Evolutionary conservation across 1,140 invertebrate genomes (phyloP).

Genomic region (Drosophila kohkoa): DNA sequence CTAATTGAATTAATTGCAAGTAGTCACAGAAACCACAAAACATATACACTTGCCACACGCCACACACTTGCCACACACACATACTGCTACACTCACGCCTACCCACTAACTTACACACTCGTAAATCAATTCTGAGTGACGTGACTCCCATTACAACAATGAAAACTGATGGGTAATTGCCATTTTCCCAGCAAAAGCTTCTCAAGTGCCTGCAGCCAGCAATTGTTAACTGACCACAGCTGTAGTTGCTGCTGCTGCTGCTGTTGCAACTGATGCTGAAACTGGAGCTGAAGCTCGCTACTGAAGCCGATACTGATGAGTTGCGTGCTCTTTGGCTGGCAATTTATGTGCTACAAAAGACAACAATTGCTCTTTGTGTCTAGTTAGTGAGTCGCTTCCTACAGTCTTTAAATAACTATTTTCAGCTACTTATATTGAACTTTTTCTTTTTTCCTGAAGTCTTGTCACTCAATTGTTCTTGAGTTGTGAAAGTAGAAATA

Average conservation of each 20-base stretch:
- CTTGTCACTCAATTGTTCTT: background rate
- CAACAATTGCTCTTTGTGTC: conserved; percentile 15
- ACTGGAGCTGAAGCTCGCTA: background rate
- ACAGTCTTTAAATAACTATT: conserved; percentile 55
- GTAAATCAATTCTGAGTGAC: conserved; percentile 78
- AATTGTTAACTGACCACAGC: conserved; percentile 31
- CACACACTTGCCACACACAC: conserved; percentile 19
- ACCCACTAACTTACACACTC: conserved; percentile 54
- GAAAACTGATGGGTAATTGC: conserved; percentile 77
- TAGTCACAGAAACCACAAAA: conserved; percentile 53
- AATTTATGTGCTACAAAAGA: conserved; percentile 68
- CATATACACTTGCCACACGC: conserved; percentile 11
- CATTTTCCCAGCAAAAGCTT: conserved; percentile 67
- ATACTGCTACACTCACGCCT: conserved; percentile 16
- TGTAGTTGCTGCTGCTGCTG: conserved; percentile 16
- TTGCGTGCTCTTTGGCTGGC: conserved; percentile 60
- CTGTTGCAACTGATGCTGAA: background rate
- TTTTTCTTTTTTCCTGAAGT: background rate
- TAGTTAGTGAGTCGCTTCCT: conserved; percentile 1
- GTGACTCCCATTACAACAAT: conserved; percentile 68
- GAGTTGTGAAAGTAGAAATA: background rate
- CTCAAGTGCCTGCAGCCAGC: conserved; percentile 37
- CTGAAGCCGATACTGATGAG: conserved; percentile 16
- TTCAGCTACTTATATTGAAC: conserved; percentile 7
- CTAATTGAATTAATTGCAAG: conserved; percentile 79